Evolutionary conservation across 2,888 invertebrate species (phyloP).

Genomic region (Pristionchus japonicus): DNA sequence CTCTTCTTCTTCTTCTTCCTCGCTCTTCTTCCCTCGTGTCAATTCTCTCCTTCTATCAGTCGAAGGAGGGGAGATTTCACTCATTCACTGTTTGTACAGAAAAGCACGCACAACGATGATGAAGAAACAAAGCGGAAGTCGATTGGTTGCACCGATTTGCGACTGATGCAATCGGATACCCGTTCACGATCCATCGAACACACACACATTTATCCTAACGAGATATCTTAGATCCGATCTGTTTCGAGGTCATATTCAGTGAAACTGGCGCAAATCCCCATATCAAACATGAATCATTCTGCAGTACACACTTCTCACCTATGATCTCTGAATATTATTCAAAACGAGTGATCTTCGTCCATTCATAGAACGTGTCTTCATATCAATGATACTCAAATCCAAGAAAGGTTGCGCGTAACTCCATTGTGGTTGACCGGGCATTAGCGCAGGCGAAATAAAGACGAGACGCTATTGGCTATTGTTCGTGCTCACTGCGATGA

Average conservation of each 20-base stretch:
- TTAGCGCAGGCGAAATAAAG: background rate
- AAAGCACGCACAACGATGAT: slow-evolving; percentile 40
- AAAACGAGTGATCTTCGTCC: background rate
- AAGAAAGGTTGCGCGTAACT: background rate
- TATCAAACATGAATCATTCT: background rate
- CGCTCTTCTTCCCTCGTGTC: slow-evolving; percentile 35
- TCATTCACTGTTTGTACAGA: slow-evolving; percentile 42
- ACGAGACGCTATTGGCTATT: background rate
- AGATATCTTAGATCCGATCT: background rate
- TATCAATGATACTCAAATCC: background rate
- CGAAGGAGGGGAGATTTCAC: slow-evolving; percentile 40
- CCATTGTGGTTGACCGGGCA: background rate
- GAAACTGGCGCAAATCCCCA: background rate
- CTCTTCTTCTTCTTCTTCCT: too few species aligned
- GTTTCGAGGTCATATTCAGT: background rate
- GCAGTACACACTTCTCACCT: background rate
- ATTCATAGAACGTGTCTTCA: background rate
- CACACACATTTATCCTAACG: background rate
- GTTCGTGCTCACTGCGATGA: background rate
- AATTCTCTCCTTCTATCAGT: slow-evolving; percentile 41
- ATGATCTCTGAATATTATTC: background rate
- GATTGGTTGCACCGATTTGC: slow-evolving; percentile 15
- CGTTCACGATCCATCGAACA: background rate
- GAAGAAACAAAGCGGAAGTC: slow-evolving; percentile 29
- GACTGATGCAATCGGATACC: background rate